Percentiles rank a stretch among this genome's conserved stretches.
Conservation (phyloP, 1,140 invertebrate species). For the Calycopis cecrops region DNA sequence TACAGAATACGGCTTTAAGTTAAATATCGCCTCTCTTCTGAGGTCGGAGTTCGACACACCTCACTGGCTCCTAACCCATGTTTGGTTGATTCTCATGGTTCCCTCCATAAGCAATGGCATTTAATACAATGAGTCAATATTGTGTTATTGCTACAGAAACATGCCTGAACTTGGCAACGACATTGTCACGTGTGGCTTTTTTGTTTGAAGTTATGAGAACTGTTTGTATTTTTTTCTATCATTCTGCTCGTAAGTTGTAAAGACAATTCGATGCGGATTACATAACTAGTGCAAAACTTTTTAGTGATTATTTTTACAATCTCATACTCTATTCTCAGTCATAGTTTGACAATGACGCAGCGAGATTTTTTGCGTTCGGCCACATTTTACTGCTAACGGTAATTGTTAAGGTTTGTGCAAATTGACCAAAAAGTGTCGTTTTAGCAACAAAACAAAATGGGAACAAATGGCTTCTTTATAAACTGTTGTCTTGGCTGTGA, state of each 20-base stretch:
- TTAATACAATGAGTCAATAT: too few relatives aligned
- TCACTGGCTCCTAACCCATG: constrained; percentile 24
- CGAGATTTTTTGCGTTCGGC: constrained; percentile 1
- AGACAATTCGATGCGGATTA: not conserved
- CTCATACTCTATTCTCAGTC: not conserved
- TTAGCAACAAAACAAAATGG: too few relatives aligned
- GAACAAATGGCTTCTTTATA: too few relatives aligned
- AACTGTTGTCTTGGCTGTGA: too few relatives aligned
- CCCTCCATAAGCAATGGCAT: too few relatives aligned
- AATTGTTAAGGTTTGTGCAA: constrained; percentile 4
- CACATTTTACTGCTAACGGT: constrained; percentile 4
- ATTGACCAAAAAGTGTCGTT: not conserved
- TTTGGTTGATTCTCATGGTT: not conserved
- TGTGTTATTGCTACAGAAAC: constrained; percentile 30
- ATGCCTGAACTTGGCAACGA: constrained; percentile 38
- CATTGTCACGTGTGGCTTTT: constrained; percentile 52
- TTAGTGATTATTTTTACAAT: not conserved
- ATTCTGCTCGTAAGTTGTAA: not conserved
- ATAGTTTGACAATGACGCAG: not conserved
- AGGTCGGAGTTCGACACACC: not conserved
- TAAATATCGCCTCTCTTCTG: too few relatives aligned
- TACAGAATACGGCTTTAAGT: too few relatives aligned
- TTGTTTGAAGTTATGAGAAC: constrained; percentile 27
- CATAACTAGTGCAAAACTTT: not conserved
- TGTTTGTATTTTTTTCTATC: constrained; percentile 8